A percentile compares a stretch with the other conserved stretches of the same genome.
These are phyloP conservation scores for Leptobrachium leishanense DNA, from an alignment of 2,113 vertebrate species.

Conservation along the genomic window DNA sequence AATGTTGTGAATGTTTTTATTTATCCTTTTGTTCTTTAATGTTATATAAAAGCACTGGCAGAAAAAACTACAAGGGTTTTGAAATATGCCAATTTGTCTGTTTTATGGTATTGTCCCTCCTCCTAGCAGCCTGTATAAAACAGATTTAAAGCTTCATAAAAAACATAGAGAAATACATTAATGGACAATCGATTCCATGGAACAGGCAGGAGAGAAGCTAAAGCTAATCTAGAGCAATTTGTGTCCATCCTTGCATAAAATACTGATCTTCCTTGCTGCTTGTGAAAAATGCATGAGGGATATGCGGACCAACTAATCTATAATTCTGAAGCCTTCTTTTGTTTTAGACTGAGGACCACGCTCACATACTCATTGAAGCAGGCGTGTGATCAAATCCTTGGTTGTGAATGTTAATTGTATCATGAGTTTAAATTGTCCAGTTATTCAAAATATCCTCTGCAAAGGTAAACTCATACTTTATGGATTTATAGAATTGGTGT, in stretches of 20 bases:
- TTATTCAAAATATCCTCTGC: too few species aligned
- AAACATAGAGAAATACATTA: conserved; percentile 42
- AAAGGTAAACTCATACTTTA: too few species aligned
- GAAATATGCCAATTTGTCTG: conserved; percentile 41
- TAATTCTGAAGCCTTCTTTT: background rate
- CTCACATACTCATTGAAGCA: background rate
- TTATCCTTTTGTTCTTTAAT: conserved; percentile 25
- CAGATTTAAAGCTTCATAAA: conserved; percentile 47
- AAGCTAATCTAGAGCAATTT: conserved; percentile 43
- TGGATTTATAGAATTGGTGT: too few species aligned
- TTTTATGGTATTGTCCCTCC: conserved; percentile 40
- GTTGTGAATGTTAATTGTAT: background rate
- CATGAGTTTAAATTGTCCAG: too few species aligned
- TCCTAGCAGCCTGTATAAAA: conserved; percentile 39
- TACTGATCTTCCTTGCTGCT: conserved; percentile 14
- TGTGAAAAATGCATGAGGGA: conserved; percentile 21
- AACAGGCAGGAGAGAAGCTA: conserved; percentile 11
- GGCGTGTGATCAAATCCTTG: background rate
- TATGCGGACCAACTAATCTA: conserved; percentile 18
- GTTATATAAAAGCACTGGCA: conserved; percentile 18
- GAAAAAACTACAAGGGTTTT: conserved; percentile 17
- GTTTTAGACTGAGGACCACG: conserved; percentile 7
- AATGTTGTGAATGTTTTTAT: conserved; percentile 14
- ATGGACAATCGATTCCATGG: conserved; percentile 43
- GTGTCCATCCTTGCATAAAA: conserved; percentile 38